These are phyloP conservation scores for Tenebrosternarchus preto DNA, from an alignment of 2,113 vertebrate species.

Conservation along the genomic window DNA sequence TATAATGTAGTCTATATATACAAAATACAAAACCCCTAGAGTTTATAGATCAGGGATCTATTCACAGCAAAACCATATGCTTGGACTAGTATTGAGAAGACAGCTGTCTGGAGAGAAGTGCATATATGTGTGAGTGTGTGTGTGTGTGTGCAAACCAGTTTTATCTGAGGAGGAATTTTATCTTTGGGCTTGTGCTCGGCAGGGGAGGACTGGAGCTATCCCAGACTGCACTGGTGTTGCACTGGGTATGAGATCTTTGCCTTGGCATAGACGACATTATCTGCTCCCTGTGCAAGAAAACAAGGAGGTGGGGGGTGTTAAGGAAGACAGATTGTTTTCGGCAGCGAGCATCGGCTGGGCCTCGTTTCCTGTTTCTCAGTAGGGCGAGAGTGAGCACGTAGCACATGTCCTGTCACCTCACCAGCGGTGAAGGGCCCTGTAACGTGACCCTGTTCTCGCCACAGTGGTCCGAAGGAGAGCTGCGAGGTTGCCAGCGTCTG, in stretches of 20 bases:
- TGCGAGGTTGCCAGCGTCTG: background rate
- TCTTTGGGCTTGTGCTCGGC: background rate
- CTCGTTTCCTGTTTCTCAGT: slow-evolving; percentile 16
- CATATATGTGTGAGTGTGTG: too few relatives aligned
- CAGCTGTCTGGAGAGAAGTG: too few relatives aligned
- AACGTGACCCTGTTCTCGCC: background rate
- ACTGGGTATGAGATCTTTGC: slow-evolving; percentile 3
- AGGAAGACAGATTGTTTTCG: slow-evolving; percentile 44
- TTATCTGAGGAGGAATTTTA: background rate
- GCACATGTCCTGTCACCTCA: slow-evolving; percentile 32
- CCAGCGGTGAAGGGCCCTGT: slow-evolving; percentile 3
- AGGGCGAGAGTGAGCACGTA: slow-evolving; percentile 15
- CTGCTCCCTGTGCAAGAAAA: slow-evolving; percentile 14
- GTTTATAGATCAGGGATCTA: too few relatives aligned
- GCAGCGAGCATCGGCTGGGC: slow-evolving; percentile 25
- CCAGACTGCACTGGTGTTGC: background rate
- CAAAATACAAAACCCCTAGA: background rate
- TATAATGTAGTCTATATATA: background rate
- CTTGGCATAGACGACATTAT: slow-evolving; percentile 4
- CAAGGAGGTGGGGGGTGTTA: slow-evolving; percentile 33
- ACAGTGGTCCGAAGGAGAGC: background rate
- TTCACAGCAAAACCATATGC: too few relatives aligned
- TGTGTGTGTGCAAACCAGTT: background rate
- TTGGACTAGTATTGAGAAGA: too few relatives aligned
- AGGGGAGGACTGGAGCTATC: background rate